These are phyloP conservation scores for Phainopepla nitens DNA, from an alignment of 2,113 vertebrate species.

Conservation along the genomic window DNA sequence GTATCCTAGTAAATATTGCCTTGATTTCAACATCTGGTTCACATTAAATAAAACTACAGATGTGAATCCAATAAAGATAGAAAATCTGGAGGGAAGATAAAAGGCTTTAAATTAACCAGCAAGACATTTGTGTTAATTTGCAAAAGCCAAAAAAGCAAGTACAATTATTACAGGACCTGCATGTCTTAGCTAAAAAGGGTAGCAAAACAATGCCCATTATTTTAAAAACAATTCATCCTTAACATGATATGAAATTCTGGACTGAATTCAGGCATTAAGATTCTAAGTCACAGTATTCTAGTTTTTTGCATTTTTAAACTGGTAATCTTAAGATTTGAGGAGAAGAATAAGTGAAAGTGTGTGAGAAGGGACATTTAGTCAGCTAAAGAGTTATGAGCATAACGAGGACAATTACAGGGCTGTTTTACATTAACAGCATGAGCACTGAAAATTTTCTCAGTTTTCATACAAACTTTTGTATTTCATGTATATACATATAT, in stretches of 20 bases:
- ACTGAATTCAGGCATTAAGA: not conserved
- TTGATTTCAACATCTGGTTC: conserved; percentile 40
- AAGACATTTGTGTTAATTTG: conserved; percentile 11
- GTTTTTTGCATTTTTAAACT: not conserved
- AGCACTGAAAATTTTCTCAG: not conserved
- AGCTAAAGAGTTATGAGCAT: not conserved
- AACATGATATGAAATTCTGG: rapidly evolving
- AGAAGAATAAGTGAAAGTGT: not conserved
- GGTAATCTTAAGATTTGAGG: not conserved
- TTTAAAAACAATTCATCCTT: not conserved
- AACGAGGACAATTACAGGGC: not conserved
- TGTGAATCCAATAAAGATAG: conserved; percentile 37
- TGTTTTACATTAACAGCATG: not conserved
- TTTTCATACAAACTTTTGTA: not conserved
- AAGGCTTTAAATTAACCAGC: conserved; percentile 12
- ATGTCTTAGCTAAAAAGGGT: not conserved
- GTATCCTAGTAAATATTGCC: not conserved
- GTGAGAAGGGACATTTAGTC: not conserved
- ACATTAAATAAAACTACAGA: conserved; percentile 40
- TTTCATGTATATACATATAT: not conserved
- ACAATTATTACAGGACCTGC: not conserved
- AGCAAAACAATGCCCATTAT: not conserved
- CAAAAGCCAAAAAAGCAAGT: not conserved
- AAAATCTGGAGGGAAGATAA: conserved; percentile 10
- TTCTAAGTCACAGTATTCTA: not conserved